Base-by-base conservation (phyloP, 2,797 vertebrate species). In the Takifugu rubripes region DNA sequence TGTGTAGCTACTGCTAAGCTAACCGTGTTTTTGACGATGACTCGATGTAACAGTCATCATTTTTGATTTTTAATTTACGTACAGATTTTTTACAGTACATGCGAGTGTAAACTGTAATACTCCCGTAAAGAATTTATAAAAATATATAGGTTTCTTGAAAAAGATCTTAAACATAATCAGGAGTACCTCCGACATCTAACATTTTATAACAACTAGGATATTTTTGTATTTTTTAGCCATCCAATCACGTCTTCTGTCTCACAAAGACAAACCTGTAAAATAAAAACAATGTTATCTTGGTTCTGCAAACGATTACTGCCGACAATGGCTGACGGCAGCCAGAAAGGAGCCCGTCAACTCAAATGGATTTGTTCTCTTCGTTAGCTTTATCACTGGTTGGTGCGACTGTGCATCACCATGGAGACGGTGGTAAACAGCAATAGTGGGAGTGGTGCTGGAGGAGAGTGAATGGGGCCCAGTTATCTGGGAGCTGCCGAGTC, bases 341-440 rank as follows among this genome's bases (percentile, higher is more conserved):
- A 74, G 77, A 84, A 70, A 82, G 78, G 64, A 66, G 64, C 54
- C 66, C 15, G 21, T 77, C 84, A 75, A 78, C 87, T 85, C 82
- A 78, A 70, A 77, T 56, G 77, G 75, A 79, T 81, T 87, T 82
- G 83, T 88, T 90, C 89, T 74, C 77, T 84, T 89, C 76, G 87
- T 90, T 91, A 91, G 76, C 87, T 90, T 21, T 91, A 88, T 90
- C 82, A 50, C 78, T 51, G 71, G 78, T 78, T 78, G 51, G 52
- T 25, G 77, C 75, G 72, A 60, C 75, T 55, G 73, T 61, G 60
- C 42, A 85, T 92, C 74, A 15, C 90, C 74, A 58, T 81, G 82
- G 83, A 48, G 85, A 90, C 54, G 61, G 59, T 47, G 61, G 81
- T 81, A 88, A 88, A 92, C 84, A 87, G 83, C 66, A 73, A 66